phyloP scores from a whole-genome alignment of 2,797 vertebrate species.

The Melanotaenia nigrans region DNA sequence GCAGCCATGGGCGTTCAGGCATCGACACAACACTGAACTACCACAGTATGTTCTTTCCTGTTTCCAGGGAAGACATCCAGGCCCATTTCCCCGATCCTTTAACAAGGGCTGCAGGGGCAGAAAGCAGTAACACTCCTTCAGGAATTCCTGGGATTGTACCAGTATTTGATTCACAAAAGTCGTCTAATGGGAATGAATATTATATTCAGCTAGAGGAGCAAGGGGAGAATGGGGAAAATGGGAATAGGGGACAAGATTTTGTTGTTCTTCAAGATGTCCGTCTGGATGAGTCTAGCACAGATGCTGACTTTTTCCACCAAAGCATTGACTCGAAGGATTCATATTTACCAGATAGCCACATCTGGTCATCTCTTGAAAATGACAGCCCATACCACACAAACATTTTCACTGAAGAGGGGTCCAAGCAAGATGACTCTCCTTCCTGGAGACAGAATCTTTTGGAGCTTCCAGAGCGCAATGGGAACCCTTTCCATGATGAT shows the following conservation, averaged over 20 bases:
- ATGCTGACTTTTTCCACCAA: constrained; percentile 90
- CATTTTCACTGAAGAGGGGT: constrained; percentile 84
- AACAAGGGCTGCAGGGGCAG: constrained; percentile 69
- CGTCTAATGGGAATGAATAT: constrained; percentile 91
- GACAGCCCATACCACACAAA: constrained; percentile 89
- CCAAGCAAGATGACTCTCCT: constrained; percentile 82
- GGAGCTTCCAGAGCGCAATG: constrained; percentile 85
- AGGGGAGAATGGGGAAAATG: constrained; percentile 83
- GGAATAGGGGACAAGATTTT: constrained; percentile 75
- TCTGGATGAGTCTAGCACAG: constrained; percentile 90
- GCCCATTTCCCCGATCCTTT: constrained; percentile 86
- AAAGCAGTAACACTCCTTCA: constrained; percentile 70
- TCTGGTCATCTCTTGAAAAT: constrained; percentile 83
- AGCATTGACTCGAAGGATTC: constrained; percentile 88
- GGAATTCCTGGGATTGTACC: constrained; percentile 89
- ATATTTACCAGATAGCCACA: constrained; percentile 84
- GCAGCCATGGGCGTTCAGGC: constrained; percentile 79
- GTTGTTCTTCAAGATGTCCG: constrained; percentile 85
- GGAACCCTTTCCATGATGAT: constrained; percentile 73
- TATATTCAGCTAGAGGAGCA: constrained; percentile 96
- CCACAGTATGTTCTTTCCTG: constrained; percentile 94
- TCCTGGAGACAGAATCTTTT: constrained; percentile 80
- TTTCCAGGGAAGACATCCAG: constrained; percentile 89
- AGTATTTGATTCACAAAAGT: constrained; percentile 92
- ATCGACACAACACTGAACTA: constrained; percentile 90